Evolutionary conservation across 2,113 vertebrate genomes (phyloP).

Genomic region (Varanus salvator): DNA sequence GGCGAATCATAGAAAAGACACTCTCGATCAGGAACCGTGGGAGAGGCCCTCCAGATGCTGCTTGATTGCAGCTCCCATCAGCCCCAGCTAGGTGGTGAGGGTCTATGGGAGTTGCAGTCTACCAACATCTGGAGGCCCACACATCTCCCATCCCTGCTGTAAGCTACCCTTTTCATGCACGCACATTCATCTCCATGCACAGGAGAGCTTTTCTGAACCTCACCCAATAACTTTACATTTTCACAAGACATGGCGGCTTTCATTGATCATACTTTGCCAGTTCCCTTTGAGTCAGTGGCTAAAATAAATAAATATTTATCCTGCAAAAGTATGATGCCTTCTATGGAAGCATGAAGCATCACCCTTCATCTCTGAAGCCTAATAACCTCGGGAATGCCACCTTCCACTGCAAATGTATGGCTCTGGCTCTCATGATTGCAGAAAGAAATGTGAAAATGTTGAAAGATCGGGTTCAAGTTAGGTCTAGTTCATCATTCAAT

Average conservation of each 20-base stretch:
- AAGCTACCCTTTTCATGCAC: not conserved
- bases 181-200: not conserved
- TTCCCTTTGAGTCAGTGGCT: not conserved
- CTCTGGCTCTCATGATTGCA: not conserved
- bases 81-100: too few relatives aligned
- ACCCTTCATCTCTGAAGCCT: not conserved
- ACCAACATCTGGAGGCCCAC: too few relatives aligned
- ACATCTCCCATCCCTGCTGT: too few relatives aligned
- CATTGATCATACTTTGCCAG: not conserved
- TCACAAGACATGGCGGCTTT: not conserved
- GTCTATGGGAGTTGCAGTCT: too few relatives aligned
- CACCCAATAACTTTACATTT: not conserved
- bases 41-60: too few relatives aligned
- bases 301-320: not conserved
- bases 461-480: not conserved
- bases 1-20: not conserved
- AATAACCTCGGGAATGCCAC: not conserved
- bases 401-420: not conserved
- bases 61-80: too few relatives aligned
- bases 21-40: not conserved
- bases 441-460: not conserved
- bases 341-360: not conserved
- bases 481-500: not conserved
- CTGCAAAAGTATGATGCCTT: not conserved
- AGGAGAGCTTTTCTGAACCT: not conserved